phyloP scores from a whole-genome alignment of 2,113 vertebrate genomes.

The Cardinalis cardinalis region DNA sequence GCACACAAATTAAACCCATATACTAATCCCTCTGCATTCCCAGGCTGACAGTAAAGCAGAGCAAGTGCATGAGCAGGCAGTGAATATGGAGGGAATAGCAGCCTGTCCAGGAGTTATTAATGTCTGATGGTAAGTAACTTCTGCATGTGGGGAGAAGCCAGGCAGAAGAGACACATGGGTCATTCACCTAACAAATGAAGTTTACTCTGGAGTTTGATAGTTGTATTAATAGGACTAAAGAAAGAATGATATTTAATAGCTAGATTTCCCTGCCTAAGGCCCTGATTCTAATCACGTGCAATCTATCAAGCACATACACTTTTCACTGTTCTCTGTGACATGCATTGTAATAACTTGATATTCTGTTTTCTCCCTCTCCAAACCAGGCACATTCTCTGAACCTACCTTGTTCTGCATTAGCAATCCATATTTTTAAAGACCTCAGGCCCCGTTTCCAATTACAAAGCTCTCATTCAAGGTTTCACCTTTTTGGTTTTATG shows the following conservation, averaged over 20 bases:
- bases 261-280: not conserved
- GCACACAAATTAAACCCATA: not conserved
- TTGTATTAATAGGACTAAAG: not conserved
- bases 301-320: not conserved
- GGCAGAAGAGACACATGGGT: not conserved
- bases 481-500: not conserved
- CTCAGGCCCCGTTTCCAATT: slow-evolving; percentile 10
- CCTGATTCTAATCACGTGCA: not conserved
- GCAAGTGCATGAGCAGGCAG: not conserved
- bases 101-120: not conserved
- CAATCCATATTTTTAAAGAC: not conserved
- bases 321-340: slow-evolving; percentile 3
- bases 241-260: slow-evolving; percentile 10
- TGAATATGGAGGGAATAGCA: not conserved
- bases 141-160: not conserved
- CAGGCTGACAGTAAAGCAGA: not conserved
- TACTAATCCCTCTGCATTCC: not conserved
- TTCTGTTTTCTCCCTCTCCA: not conserved
- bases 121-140: not conserved
- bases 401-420: not conserved
- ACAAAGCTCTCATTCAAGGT: not conserved
- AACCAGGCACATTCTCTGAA: not conserved
- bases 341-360: slow-evolving; percentile 1
- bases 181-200: slow-evolving; percentile 34
- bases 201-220: slow-evolving; percentile 36